These are phyloP conservation scores for Ciconia stormi DNA, from an alignment of 2,113 vertebrate genomes.

Conservation along the genomic window DNA sequence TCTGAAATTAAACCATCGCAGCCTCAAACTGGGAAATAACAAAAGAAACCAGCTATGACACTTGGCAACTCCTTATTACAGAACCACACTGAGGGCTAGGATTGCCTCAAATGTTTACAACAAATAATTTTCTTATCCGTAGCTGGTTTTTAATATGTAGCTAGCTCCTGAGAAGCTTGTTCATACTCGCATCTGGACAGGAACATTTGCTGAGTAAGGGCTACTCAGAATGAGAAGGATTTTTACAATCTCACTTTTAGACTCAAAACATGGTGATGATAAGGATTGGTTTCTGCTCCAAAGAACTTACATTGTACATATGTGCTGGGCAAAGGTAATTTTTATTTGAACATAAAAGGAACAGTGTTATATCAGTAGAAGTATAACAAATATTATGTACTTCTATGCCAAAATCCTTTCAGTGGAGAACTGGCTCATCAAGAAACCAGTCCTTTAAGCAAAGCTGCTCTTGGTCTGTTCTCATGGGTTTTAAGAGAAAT, in stretches of 20 bases:
- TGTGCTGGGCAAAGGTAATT: not conserved
- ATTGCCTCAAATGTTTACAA: not conserved
- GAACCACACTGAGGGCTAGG: not conserved
- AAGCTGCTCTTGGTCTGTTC: not conserved
- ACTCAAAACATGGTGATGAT: not conserved
- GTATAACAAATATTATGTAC: not conserved
- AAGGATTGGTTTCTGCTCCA: not conserved
- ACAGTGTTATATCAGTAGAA: not conserved
- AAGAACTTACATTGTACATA: not conserved
- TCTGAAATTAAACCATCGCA: not conserved
- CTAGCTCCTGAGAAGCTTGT: not conserved
- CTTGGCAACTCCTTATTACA: not conserved
- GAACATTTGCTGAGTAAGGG: not conserved
- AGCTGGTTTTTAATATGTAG: not conserved
- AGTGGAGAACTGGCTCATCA: not conserved
- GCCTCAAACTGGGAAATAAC: not conserved
- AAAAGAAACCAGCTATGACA: not conserved
- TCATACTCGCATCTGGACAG: not conserved
- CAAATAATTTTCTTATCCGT: not conserved
- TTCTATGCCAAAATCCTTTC: not conserved
- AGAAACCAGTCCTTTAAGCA: not conserved
- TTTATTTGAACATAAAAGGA: constrained; percentile 9
- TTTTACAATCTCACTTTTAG: not conserved
- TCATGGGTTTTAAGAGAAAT: not conserved
- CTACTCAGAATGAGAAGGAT: not conserved